Conservation (phyloP, 2,113 vertebrate genomes). For the Megalops atlanticus region DNA sequence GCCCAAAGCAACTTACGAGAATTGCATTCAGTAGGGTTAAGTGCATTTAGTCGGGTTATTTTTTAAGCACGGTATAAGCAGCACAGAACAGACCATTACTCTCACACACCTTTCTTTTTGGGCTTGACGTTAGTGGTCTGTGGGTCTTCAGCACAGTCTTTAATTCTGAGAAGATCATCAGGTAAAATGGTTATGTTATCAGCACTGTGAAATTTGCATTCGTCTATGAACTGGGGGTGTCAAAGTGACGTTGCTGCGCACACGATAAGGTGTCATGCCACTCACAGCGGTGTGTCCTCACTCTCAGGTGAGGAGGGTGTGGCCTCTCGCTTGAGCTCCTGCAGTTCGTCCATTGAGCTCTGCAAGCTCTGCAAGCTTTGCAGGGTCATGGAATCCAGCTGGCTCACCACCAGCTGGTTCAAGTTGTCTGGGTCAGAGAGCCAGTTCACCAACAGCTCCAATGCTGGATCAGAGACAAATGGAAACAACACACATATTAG, state of each 20-base stretch:
- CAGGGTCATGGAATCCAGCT: constrained; percentile 53
- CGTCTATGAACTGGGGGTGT: neutral
- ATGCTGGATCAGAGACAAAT: constrained; percentile 41
- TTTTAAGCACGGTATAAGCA: neutral
- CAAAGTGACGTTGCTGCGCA: neutral
- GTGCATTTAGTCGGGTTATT: too few relatives aligned
- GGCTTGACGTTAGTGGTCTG: constrained; percentile 28
- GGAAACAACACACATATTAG: neutral
- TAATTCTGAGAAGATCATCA: constrained; percentile 38
- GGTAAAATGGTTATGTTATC: neutral
- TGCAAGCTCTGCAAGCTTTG: too few relatives aligned
- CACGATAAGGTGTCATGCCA: constrained; percentile 29
- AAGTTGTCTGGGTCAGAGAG: constrained; percentile 73
- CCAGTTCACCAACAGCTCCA: constrained; percentile 65
- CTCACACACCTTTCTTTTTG: constrained; percentile 62
- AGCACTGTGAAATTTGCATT: neutral
- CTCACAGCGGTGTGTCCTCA: constrained; percentile 56
- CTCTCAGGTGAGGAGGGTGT: constrained; percentile 37
- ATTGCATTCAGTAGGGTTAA: too few relatives aligned
- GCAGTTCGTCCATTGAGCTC: constrained; percentile 47
- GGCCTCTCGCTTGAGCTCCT: constrained; percentile 27
- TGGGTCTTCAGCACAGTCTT: constrained; percentile 38
- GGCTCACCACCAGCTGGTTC: constrained; percentile 71
- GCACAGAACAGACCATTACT: neutral
- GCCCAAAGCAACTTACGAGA: too few relatives aligned